phyloP scores from a whole-genome alignment of 1,140 invertebrate genomes.

The Agrypnia vestita region DNA sequence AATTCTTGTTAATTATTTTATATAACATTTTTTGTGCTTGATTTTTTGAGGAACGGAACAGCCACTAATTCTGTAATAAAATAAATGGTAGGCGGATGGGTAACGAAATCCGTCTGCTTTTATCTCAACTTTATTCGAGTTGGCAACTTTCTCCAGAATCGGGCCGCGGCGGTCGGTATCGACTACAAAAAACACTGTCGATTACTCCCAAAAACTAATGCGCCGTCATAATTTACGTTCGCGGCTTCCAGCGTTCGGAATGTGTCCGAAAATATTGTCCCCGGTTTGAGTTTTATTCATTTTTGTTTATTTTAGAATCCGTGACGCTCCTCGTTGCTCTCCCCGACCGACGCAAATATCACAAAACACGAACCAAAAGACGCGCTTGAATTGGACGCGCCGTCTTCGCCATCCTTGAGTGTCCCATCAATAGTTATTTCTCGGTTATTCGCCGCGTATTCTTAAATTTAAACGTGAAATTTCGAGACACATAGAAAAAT shows the following conservation, averaged over 20 bases:
- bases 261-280: conserved; percentile 35
- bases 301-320: conserved; percentile 26
- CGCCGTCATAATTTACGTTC: conserved; percentile 31
- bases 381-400: no score
- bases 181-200: conserved; percentile 33
- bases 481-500: no score
- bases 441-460: no score
- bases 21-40: no score
- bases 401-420: no score
- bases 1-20: no score
- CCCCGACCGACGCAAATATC: conserved; percentile 8
- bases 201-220: conserved; percentile 33
- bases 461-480: no score
- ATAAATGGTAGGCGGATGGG: no score
- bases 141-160: neutral
- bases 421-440: no score
- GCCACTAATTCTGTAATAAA: no score
- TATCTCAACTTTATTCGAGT: neutral
- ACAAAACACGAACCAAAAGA: neutral
- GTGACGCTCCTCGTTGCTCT: conserved; percentile 3
- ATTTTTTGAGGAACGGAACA: no score
- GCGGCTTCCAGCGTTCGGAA: conserved; percentile 27
- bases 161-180: conserved; percentile 1
- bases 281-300: conserved; percentile 21
- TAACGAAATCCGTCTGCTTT: no score